Evolutionary conservation across 1,140 invertebrate genomes (phyloP).

Genomic region (Vollenhovia emeryi): DNA sequence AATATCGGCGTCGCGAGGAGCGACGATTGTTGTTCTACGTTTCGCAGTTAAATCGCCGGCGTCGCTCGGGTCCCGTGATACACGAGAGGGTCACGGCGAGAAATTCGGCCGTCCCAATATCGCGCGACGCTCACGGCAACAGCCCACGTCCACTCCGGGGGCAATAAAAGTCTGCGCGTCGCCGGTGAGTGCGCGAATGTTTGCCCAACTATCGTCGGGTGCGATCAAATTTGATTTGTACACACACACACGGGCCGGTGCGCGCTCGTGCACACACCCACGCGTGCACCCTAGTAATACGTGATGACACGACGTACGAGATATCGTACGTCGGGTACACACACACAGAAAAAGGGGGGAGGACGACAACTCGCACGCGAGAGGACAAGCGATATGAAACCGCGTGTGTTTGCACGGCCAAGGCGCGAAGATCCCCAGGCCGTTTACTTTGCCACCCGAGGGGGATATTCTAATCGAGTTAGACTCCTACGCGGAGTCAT

Average conservation of each 20-base stretch:
- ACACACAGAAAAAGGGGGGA: neutral
- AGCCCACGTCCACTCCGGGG: slow-evolving; percentile 11
- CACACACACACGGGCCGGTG: slow-evolving; percentile 1
- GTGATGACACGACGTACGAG: neutral
- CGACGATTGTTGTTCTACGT: neutral
- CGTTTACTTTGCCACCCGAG: slow-evolving; percentile 36
- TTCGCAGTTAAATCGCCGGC: neutral
- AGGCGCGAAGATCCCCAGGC: slow-evolving; percentile 5
- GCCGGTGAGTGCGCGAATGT: slow-evolving; percentile 49
- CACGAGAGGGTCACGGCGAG: neutral
- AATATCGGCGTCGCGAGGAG: neutral
- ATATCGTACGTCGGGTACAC: slow-evolving; percentile 17
- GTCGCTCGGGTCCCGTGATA: neutral
- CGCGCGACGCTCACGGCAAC: neutral
- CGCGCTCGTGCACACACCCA: neutral
- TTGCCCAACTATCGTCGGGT: slow-evolving; percentile 49
- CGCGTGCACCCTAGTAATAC: neutral
- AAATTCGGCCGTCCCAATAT: slow-evolving; percentile 47
- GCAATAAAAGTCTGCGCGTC: slow-evolving; percentile 44
- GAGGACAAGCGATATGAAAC: neutral
- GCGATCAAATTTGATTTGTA: slow-evolving; percentile 60
- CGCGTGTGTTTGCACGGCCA: neutral
- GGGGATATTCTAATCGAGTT: slow-evolving; percentile 48
- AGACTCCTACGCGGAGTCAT: slow-evolving; percentile 19
- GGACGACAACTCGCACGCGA: neutral